phyloP scores from a whole-genome alignment of 2,797 vertebrate species.

The Paguma larvata region DNA sequence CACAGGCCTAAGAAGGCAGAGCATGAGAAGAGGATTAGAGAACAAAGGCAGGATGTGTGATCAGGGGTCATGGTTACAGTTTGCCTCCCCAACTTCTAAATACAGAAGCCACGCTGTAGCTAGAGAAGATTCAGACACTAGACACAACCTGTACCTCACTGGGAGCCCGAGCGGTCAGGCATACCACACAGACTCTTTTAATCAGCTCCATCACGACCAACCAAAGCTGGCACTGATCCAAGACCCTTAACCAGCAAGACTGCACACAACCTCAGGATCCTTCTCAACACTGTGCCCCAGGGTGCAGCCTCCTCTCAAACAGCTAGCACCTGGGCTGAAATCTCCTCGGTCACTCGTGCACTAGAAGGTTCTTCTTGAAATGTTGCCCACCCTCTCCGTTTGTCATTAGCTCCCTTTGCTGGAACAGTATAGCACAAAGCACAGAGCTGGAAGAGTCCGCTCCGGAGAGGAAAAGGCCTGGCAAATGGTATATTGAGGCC shows the following conservation, averaged over 20 bases:
- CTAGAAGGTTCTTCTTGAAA: background rate
- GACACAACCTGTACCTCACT: background rate
- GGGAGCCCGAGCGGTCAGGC: background rate
- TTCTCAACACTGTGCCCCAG: background rate
- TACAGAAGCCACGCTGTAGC: background rate
- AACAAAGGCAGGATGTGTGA: background rate
- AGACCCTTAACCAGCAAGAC: background rate
- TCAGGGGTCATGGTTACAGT: too few species aligned
- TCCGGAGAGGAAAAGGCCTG: background rate
- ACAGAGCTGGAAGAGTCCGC: background rate
- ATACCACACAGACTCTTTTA: background rate
- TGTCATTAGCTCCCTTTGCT: background rate
- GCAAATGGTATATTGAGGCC: background rate
- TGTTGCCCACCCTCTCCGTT: background rate
- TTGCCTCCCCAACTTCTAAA: background rate
- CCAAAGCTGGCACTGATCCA: rapidly evolving
- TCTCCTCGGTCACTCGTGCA: background rate
- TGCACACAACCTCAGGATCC: background rate
- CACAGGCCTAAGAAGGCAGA: background rate
- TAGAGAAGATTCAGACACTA: background rate
- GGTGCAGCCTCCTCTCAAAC: background rate
- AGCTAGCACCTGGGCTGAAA: background rate
- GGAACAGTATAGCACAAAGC: background rate
- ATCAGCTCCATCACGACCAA: background rate
- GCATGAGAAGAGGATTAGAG: background rate